These are phyloP conservation scores for Aldrovandia affinis DNA, from an alignment of 2,797 vertebrate genomes.

Conservation along the genomic window DNA sequence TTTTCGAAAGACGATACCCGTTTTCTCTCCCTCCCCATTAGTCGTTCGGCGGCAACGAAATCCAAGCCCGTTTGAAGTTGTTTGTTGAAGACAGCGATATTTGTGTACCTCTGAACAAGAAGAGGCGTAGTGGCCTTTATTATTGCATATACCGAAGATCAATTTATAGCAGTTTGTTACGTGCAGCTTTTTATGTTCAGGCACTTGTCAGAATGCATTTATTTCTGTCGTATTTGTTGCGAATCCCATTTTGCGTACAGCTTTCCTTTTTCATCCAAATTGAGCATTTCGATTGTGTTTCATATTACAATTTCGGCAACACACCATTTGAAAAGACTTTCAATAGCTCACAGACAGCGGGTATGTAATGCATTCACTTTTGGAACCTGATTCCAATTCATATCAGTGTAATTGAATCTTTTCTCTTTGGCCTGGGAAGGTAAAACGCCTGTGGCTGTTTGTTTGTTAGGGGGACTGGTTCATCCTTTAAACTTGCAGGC, in stretches of 20 bases:
- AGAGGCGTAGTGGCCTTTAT: constrained; percentile 45
- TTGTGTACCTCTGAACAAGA: constrained; percentile 43
- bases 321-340: constrained; percentile 43
- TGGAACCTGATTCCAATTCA: constrained; percentile 43
- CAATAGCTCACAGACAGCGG: constrained; percentile 40
- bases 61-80: constrained; percentile 44
- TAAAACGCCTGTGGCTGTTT: constrained; percentile 2
- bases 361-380: constrained; percentile 40
- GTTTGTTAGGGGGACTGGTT: constrained; percentile 24
- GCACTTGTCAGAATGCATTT: constrained; percentile 56
- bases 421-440: constrained; percentile 38
- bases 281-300: constrained; percentile 31
- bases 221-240: constrained; percentile 47
- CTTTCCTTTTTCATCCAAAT: constrained; percentile 33
- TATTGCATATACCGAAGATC: constrained; percentile 45
- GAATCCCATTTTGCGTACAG: constrained; percentile 37
- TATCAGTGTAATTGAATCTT: constrained; percentile 48
- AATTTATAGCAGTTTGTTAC: constrained; percentile 50
- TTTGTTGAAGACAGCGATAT: constrained; percentile 40
- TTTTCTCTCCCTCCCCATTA: not conserved
- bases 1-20: constrained; percentile 54
- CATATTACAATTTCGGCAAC: constrained; percentile 37
- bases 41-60: constrained; percentile 33
- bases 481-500: not conserved
- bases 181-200: constrained; percentile 48